Percentiles rank a stretch among this genome's conserved stretches.
Evolutionary conservation across 2,113 vertebrate species (phyloP).

Genomic region (Bufo bufo): DNA sequence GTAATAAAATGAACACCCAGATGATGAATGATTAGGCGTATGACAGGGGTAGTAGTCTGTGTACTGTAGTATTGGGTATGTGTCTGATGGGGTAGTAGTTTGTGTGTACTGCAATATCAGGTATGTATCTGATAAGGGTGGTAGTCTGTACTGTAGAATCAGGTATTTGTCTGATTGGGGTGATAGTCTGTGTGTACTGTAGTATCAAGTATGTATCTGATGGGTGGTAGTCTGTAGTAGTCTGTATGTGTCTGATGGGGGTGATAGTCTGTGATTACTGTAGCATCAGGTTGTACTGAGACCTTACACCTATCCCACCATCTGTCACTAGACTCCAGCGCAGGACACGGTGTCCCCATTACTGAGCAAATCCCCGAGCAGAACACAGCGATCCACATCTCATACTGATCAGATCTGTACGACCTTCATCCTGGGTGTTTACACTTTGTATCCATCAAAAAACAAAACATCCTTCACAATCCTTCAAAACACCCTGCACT

Average conservation of each 20-base stretch:
- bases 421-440: not conserved
- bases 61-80: no score
- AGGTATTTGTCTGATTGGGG: no score
- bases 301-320: not conserved
- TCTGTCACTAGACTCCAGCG: not conserved
- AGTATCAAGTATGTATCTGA: no score
- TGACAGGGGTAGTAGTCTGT: no score
- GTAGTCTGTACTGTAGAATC: no score
- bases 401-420: not conserved
- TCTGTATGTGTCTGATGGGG: not conserved
- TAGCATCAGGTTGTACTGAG: not conserved
- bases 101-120: no score
- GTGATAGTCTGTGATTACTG: not conserved
- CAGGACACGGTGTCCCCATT: not conserved
- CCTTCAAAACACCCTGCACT: not conserved
- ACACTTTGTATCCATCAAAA: not conserved
- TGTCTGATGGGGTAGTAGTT: no score
- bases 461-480: not conserved
- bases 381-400: not conserved
- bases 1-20: no score
- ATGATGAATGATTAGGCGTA: no score
- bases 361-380: not conserved
- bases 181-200: no score
- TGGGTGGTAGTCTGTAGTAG: no score
- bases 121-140: no score